Evolutionary conservation across 2,113 vertebrate genomes (phyloP).

Genomic region (Tachycineta bicolor): DNA sequence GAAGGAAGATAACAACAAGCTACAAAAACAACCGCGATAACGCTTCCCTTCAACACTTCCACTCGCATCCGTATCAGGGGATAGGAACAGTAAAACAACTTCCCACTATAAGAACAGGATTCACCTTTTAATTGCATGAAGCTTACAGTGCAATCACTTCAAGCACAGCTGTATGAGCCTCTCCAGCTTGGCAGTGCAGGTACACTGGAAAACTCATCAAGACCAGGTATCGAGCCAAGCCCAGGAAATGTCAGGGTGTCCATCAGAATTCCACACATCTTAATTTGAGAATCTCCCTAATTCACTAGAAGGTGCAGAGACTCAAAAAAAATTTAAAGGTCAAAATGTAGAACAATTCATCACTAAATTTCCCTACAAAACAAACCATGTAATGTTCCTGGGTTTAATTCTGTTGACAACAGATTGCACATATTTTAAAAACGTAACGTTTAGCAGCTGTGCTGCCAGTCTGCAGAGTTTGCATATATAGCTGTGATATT

Average conservation of each 20-base stretch:
- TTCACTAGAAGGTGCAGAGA: background rate
- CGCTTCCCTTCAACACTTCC: constrained; percentile 6
- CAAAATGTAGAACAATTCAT: constrained; percentile 37
- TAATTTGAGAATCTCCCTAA: constrained; percentile 40
- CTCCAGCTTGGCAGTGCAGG: constrained; percentile 9
- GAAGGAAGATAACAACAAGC: constrained; percentile 33
- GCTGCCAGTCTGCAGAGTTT: constrained; percentile 53
- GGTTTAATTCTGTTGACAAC: constrained; percentile 65
- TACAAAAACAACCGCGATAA: constrained; percentile 20
- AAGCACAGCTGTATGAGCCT: background rate
- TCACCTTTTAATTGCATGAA: constrained; percentile 54
- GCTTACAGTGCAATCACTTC: constrained; percentile 35
- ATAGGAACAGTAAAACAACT: constrained; percentile 64
- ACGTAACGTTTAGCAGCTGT: constrained; percentile 48
- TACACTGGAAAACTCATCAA: constrained; percentile 52
- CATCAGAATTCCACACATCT: constrained; percentile 49
- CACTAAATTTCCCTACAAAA: constrained; percentile 55
- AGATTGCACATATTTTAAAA: constrained; percentile 60
- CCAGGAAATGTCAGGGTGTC: constrained; percentile 62
- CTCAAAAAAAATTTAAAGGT: constrained; percentile 43
- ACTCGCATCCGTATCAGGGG: background rate
- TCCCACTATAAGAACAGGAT: constrained; percentile 51
- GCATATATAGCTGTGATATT: constrained; percentile 60
- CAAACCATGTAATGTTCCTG: constrained; percentile 29
- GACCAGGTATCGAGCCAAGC: constrained; percentile 42